Conservation (phyloP, 1,140 invertebrate species). For the Kradibia gibbosae region DNA sequence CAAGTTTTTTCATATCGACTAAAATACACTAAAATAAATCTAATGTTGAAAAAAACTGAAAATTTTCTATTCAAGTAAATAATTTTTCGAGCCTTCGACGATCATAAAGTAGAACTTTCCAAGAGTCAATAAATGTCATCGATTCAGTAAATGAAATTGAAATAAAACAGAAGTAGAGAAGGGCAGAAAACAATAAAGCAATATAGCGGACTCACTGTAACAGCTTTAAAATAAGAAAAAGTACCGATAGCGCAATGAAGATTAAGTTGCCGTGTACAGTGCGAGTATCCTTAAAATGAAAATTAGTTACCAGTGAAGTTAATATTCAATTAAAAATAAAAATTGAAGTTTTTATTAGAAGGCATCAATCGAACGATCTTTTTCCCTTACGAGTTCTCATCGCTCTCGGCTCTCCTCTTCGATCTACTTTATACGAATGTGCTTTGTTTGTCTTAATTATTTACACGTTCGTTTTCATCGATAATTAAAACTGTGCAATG, state of each 20-base stretch:
- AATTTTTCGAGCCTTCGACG: background rate
- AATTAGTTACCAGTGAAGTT: slow-evolving; percentile 23
- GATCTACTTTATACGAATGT: no score
- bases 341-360: slow-evolving; percentile 38
- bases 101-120: background rate
- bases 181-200: background rate
- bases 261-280: slow-evolving; percentile 25
- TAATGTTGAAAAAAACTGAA: background rate
- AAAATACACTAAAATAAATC: background rate
- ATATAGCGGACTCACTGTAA: background rate
- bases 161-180: slow-evolving; percentile 18
- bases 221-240: background rate
- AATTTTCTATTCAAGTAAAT: background rate
- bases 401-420: background rate
- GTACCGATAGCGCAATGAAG: slow-evolving; percentile 33
- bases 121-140: background rate
- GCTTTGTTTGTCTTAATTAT: no score
- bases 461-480: no score
- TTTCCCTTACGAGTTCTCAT: background rate
- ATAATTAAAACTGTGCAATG: no score
- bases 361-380: slow-evolving; percentile 51
- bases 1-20: background rate
- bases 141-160: slow-evolving; percentile 13
- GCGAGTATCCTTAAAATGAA: slow-evolving; percentile 44
- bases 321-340: slow-evolving; percentile 46